Percentiles rank a stretch among this genome's conserved stretches.
phyloP scores from a whole-genome alignment of 2,113 vertebrate genomes.

The Actinemys pallida region DNA sequence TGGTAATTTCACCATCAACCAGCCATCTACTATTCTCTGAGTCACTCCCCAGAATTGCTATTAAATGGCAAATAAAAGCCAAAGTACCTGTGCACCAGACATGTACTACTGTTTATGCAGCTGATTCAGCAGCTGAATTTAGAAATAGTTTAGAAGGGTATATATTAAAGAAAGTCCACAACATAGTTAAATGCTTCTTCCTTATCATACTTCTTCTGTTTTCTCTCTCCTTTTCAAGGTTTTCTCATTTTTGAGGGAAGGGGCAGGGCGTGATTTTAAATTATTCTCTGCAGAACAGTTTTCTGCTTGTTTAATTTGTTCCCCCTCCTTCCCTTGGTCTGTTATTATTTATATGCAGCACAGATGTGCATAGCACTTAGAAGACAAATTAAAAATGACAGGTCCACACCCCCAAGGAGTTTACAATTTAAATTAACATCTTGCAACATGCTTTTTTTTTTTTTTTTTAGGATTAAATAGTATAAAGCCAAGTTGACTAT shows the following conservation, averaged over 20 bases:
- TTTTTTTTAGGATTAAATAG: constrained; percentile 3
- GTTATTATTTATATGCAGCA: constrained; percentile 13
- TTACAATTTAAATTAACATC: constrained; percentile 58
- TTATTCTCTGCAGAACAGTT: constrained; percentile 43
- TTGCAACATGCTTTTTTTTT: background rate
- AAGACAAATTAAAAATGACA: constrained; percentile 50
- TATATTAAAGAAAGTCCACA: background rate
- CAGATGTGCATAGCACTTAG: background rate
- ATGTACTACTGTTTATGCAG: background rate
- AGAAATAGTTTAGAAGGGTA: constrained; percentile 23
- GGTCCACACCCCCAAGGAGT: constrained; percentile 38
- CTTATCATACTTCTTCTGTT: constrained; percentile 9
- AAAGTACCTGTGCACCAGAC: background rate
- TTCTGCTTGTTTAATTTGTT: constrained; percentile 15
- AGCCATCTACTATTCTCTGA: background rate
- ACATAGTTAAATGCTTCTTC: constrained; percentile 44
- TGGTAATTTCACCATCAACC: background rate
- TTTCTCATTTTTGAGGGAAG: background rate
- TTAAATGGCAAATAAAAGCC: background rate
- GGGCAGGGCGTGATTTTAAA: background rate
- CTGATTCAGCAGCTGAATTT: constrained; percentile 8
- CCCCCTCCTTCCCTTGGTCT: background rate
- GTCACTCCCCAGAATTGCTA: background rate
- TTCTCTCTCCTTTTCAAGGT: constrained; percentile 22
- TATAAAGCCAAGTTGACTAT: background rate